Evolutionary conservation across 2,113 vertebrate species (phyloP).

Genomic region (Rattus norvegicus): DNA sequence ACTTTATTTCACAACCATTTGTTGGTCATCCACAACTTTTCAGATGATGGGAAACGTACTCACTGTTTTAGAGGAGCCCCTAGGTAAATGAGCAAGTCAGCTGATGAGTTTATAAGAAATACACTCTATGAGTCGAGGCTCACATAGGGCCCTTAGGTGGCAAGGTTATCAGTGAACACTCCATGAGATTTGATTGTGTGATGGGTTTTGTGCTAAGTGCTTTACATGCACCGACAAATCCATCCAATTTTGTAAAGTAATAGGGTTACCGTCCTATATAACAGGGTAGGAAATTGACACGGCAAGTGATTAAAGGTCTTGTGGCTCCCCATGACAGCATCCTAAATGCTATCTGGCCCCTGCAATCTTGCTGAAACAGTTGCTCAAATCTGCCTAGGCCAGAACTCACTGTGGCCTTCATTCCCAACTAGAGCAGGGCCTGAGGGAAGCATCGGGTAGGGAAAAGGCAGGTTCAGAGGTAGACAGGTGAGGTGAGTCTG

Average conservation of each 20-base stretch:
- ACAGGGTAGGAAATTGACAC: slow-evolving; percentile 1
- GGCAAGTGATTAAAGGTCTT: background rate
- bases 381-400: background rate
- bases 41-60: background rate
- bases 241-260: background rate
- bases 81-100: background rate
- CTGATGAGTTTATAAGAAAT: background rate
- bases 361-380: background rate
- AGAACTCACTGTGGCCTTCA: background rate
- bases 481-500: background rate
- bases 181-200: background rate
- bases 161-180: background rate
- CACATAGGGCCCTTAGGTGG: background rate
- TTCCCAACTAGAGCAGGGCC: background rate
- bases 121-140: background rate
- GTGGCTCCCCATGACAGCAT: background rate
- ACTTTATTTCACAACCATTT: too few relatives aligned
- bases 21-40: background rate
- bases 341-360: background rate
- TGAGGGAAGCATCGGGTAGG: background rate
- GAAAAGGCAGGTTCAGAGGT: background rate
- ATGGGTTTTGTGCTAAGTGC: background rate
- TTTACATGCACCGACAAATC: background rate
- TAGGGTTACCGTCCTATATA: background rate
- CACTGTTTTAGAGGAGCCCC: background rate